These are phyloP conservation scores for Cryptus viduatorius DNA, from an alignment of 2,888 invertebrate genomes.

Conservation along the genomic window DNA sequence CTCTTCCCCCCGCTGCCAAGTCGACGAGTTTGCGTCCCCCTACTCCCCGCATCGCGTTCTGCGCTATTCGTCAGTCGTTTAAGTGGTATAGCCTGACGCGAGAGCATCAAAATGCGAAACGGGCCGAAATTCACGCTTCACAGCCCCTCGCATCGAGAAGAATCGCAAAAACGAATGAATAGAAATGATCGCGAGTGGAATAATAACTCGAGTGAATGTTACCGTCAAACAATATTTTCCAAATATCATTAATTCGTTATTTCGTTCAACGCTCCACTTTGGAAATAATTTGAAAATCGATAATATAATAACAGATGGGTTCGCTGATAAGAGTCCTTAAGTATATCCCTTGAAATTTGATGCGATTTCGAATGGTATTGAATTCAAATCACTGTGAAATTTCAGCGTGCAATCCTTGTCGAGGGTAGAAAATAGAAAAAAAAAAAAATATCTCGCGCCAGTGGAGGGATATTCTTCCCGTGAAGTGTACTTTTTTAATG, in stretches of 20 bases:
- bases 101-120: constrained; percentile 27
- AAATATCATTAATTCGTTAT: neutral
- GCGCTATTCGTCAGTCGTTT: constrained; percentile 7
- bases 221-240: neutral
- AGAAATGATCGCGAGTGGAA: neutral
- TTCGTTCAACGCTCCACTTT: neutral
- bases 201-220: neutral
- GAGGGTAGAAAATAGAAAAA: neutral
- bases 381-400: too few relatives aligned
- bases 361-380: too few relatives aligned
- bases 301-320: too few relatives aligned
- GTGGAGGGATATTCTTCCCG: neutral
- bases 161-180: constrained; percentile 3
- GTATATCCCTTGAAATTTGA: too few relatives aligned
- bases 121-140: constrained; percentile 6
- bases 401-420: neutral
- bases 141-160: neutral
- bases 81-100: constrained; percentile 19
- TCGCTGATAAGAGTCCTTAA: too few relatives aligned
- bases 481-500: neutral
- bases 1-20: neutral
- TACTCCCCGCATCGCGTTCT: neutral
- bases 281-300: neutral
- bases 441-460: neutral
- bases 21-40: constrained; percentile 21